phyloP scores from a whole-genome alignment of 2,797 vertebrate species.

The Rhynchonycteris naso region DNA sequence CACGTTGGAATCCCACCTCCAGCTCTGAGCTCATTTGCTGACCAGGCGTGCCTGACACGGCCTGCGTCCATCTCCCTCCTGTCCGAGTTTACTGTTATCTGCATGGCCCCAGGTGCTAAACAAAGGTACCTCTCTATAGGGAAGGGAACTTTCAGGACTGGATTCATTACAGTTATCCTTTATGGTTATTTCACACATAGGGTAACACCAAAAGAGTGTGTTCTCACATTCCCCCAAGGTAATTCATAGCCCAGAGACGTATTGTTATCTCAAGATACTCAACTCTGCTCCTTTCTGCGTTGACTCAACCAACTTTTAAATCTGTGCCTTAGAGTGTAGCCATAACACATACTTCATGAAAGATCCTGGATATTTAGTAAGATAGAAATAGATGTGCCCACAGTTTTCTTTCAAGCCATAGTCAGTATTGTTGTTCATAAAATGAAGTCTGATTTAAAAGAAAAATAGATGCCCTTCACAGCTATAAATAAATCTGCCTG shows the following conservation, averaged over 20 bases:
- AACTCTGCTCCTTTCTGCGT: neutral
- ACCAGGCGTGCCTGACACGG: neutral
- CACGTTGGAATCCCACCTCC: neutral
- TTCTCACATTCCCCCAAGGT: neutral
- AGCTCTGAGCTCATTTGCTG: neutral
- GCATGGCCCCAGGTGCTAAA: neutral
- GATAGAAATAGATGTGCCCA: neutral
- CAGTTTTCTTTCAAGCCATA: neutral
- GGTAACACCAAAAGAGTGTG: neutral
- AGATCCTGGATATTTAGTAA: neutral
- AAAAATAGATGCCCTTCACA: neutral
- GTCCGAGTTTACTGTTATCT: neutral
- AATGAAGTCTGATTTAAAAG: conserved; percentile 14
- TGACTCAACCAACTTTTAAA: neutral
- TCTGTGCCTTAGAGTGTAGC: neutral
- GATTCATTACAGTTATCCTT: neutral
- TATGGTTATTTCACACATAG: neutral
- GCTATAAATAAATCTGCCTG: neutral
- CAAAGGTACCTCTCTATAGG: neutral
- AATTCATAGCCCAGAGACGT: neutral
- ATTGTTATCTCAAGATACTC: neutral
- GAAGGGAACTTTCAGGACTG: neutral
- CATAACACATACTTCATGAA: neutral
- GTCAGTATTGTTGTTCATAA: conserved; percentile 8
- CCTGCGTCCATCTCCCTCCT: neutral